Base-by-base conservation (phyloP, 2,113 vertebrate species). In the Falco punctatus region DNA sequence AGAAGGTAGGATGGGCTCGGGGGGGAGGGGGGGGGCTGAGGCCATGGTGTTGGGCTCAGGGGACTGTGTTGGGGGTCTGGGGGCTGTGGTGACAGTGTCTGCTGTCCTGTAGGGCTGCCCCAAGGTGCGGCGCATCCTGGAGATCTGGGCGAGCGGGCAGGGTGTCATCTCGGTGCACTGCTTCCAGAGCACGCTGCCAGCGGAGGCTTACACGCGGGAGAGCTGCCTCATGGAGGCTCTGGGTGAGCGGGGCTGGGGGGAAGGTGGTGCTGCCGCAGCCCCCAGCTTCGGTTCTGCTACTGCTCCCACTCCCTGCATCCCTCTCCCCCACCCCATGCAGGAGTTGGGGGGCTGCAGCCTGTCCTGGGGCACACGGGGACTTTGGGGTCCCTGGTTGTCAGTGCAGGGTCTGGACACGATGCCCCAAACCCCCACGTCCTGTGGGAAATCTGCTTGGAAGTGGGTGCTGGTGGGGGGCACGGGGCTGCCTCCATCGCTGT, bases 141-240 rank as follows among this genome's bases (percentile, higher is more conserved):
- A 99, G 94, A 98, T 99, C 91, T 99, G 99, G 99, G 97, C 61
- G 0, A 98, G 98, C 0, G 98, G 98, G 7, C 98, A 96, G 2
- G 99, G 99, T 0, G 98, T 99, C 15, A 66, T 99, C 86, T 99
- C 99, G 9, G 90, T 99, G 85, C 99, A 99, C 75, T 99, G 99
- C 92, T 99, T 99, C 97, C 99, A 99, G 96, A 99, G 98, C 8
- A 97, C 98, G 21, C 98, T 99, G 26, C 98, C 99, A 0, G 98
- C 98, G 8, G 99, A 99, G 96, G 99, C 99, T 1, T 99, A 98
- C 89, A 99, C 99, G 0, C 96, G 99, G 48, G 99, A 99, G 91
- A 98, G 99, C 19, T 99, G 99, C 95, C 98, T 99, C 73, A 98
- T 99, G 95, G 99, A 99, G 54, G 99, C 99, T 27, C 96, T 99